Evolutionary conservation across 2,888 invertebrate species (phyloP), one percentile per base, ranked within the genome.

Genomic region (Alviniconcha strummeri): DNA sequence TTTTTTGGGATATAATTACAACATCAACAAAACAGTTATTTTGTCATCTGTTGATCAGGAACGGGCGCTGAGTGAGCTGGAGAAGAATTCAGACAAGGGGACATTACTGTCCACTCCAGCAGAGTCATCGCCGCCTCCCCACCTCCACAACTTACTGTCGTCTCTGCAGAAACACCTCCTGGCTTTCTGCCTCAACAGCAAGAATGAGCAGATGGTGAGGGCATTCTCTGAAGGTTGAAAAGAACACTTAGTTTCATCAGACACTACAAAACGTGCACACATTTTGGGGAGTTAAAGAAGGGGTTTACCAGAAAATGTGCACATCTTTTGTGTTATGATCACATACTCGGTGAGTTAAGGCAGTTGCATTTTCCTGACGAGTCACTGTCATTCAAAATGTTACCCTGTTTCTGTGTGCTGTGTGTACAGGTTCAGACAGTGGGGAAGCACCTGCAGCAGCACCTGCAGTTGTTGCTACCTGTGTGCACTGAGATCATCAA

Each of bases 131-230:
- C 90, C 91, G 11, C 91, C 94, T 4, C 88, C 91, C 77, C 94
- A 95, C 89, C 92, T 95, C 0, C 94, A 95, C 85, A 94, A 94
- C 83, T 92, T 96, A 17, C 92, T 96, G 13, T 94, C 95, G 1
- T 95, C 95, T 0, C 92, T 96, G 57, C 95, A 95, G 90, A 95
- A 95, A 89, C 95, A 96, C 90, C 92, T 95, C 86, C 92, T 95
- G 84, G 95, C 95, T 0, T 95, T 94, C 89, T 95, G 95, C 87
- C 88, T 88, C 83, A 88, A 85, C 75, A 86, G 82, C 81, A 83
- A 85, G 72, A 80, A 82, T 57, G 79, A 83, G 17, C 77, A 67
- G 55, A 82, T 82, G 82, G 82, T 82, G 5, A 36, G 77, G 57
- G 9, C 15, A 80, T 11, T 60, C 13, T 13, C 8, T 60, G 9